Base-by-base conservation (phyloP, 2,113 vertebrate genomes). In the Burhinus oedicnemus region DNA sequence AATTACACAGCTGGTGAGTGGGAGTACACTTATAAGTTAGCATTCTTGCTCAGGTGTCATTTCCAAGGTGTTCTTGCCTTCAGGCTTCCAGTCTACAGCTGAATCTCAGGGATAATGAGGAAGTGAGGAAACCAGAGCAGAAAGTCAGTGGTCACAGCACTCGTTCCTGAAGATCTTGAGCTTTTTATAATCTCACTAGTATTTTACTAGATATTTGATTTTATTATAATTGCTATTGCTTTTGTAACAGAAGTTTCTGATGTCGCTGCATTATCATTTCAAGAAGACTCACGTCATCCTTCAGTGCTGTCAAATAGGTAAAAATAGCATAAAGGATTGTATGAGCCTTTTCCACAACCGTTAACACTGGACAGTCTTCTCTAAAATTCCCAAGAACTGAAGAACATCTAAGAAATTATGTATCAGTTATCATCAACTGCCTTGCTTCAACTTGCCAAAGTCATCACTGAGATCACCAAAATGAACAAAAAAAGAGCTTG, bases 31-130 rank as follows among this genome's bases (percentile, higher is more conserved):
- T 20, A 34, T 4, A 0, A 83, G 52, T 75, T 92, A 69, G 23
- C 30, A 58, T 64, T 71, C 87, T 83, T 78, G 27, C 40, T 81
- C 82, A 69, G 68, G 57, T 85, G 45, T 85, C 81, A n/a, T 96
- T 94, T 96, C 54, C 94, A 96, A 97, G 89, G 75, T 83, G 70
- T 49, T 88, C 42, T 62, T 88, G 87, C 58, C 66, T 75, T 92
- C 52, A 45, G 84, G 65, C 71, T 94, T 71, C 34, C 21, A 83
- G 54, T 82, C 61, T 83, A 17, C 79, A 79, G 32, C 8, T 85
- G 74, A 78, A 91, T 75, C 71, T 92, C 69, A 79, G 26, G 47
- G 44, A 61, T 87, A 87, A 93, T 44, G 44, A 80, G 55, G 17
- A 88, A 93, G 68, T 26, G 30, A 40, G 80, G 34, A 93, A 89